Evolutionary conservation across 2,888 invertebrate species (phyloP).

Genomic region (Abscondita cerata): DNA sequence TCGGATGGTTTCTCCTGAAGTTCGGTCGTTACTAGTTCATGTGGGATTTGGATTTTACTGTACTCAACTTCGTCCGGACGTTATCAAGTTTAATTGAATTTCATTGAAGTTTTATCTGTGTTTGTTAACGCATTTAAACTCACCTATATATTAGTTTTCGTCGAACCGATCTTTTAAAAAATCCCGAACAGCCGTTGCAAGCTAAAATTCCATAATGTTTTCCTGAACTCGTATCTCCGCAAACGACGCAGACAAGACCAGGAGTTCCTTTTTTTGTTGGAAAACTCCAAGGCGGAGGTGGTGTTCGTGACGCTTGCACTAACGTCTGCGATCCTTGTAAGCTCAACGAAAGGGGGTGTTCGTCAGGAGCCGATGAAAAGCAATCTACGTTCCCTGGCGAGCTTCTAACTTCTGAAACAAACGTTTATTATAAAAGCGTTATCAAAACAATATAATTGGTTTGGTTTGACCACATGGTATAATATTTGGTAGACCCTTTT

Average conservation of each 20-base stretch:
- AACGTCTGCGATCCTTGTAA: constrained; percentile 65
- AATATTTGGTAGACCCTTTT: constrained; percentile 44
- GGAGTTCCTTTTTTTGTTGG: constrained; percentile 65
- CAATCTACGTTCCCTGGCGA: constrained; percentile 57
- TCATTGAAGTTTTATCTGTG: constrained; percentile 27
- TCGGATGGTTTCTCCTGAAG: constrained; percentile 39
- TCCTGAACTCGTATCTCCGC: constrained; percentile 96
- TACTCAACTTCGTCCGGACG: constrained; percentile 31
- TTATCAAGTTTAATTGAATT: constrained; percentile 37
- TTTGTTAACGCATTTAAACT: constrained; percentile 43
- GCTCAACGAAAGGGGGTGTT: constrained; percentile 66
- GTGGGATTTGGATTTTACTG: constrained; percentile 49
- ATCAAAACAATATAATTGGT: constrained; percentile 52
- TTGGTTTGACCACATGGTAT: constrained; percentile 58
- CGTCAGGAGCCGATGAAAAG: constrained; percentile 52
- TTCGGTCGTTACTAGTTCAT: constrained; percentile 49
- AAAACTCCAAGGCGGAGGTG: constrained; percentile 63
- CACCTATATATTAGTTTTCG: constrained; percentile 97
- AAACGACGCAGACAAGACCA: constrained; percentile 93
- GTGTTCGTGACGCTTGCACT: constrained; percentile 69
- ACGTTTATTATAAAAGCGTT: neutral
- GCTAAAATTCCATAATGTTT: constrained; percentile 98
- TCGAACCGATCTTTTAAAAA: constrained; percentile 96
- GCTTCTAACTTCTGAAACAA: constrained; percentile 52
- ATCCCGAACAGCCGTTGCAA: constrained; percentile 99